Conservation (phyloP, 2,888 invertebrate species). For the Clanis bilineata region DNA sequence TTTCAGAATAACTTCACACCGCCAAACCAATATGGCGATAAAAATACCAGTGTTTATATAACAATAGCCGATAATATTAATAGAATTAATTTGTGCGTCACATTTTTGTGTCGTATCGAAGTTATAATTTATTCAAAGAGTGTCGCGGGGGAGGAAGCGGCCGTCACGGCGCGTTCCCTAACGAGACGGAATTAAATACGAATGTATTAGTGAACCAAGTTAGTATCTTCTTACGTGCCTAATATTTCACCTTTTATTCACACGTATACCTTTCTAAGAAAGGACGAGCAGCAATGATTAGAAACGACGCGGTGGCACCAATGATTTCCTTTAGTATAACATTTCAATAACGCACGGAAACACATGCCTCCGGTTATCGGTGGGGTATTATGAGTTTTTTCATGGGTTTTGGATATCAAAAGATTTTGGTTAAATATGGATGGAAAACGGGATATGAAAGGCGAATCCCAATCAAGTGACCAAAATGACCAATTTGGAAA, state of each 20-base stretch:
- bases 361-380: conserved; percentile 15
- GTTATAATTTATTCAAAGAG: conserved; percentile 59
- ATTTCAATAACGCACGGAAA: conserved; percentile 53
- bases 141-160: conserved; percentile 66
- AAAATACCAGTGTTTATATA: neutral
- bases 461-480: too few relatives aligned
- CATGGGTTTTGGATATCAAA: neutral
- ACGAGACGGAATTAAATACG: conserved; percentile 76
- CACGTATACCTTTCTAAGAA: conserved; percentile 60
- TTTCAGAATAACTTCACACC: neutral
- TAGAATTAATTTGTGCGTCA: conserved; percentile 17
- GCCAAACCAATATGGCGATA: neutral
- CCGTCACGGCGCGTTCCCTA: conserved; percentile 63
- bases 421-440: neutral
- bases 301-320: conserved; percentile 52
- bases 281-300: conserved; percentile 60
- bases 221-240: conserved; percentile 58
- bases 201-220: conserved; percentile 53
- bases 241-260: conserved; percentile 63
- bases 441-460: neutral
- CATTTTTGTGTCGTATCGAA: conserved; percentile 10
- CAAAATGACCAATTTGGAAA: too few relatives aligned
- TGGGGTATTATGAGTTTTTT: neutral
- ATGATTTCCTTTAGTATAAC: conserved; percentile 49
- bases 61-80: neutral